Conservation (phyloP, 1,140 invertebrate genomes). For the Epicauta chinensis region DNA sequence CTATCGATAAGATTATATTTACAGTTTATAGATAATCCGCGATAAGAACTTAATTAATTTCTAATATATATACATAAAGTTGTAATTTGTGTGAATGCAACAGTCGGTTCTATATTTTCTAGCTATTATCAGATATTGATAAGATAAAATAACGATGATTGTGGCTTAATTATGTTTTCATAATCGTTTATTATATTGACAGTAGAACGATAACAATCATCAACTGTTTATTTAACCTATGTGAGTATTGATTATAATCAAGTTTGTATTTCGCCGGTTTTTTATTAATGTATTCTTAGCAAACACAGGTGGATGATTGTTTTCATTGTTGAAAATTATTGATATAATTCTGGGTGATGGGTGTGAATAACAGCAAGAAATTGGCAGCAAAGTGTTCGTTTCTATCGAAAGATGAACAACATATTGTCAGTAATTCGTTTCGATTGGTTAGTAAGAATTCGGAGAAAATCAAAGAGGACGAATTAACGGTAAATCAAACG, state of each 20-base stretch:
- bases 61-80: no score
- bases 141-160: background rate
- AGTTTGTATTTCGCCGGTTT: no score
- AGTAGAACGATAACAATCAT: background rate
- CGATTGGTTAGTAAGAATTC: slow-evolving; percentile 53
- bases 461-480: slow-evolving; percentile 53
- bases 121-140: no score
- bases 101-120: no score
- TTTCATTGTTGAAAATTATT: no score
- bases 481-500: slow-evolving; percentile 51
- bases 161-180: slow-evolving; percentile 2
- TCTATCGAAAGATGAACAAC: slow-evolving; percentile 53
- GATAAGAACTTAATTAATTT: no score
- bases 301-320: no score
- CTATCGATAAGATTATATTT: no score
- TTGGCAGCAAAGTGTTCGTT: slow-evolving; percentile 54
- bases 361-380: slow-evolving; percentile 52
- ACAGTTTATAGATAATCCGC: no score
- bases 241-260: background rate
- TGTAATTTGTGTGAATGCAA: no score
- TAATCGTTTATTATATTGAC: slow-evolving; percentile 2
- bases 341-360: slow-evolving; percentile 26
- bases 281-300: no score
- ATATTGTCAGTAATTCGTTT: slow-evolving; percentile 53
- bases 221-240: slow-evolving; percentile 11